Percentiles rank a stretch among this genome's conserved stretches.
phyloP scores from a whole-genome alignment of 64 coral and sea anemone species.

The Montipora capricornis region DNA sequence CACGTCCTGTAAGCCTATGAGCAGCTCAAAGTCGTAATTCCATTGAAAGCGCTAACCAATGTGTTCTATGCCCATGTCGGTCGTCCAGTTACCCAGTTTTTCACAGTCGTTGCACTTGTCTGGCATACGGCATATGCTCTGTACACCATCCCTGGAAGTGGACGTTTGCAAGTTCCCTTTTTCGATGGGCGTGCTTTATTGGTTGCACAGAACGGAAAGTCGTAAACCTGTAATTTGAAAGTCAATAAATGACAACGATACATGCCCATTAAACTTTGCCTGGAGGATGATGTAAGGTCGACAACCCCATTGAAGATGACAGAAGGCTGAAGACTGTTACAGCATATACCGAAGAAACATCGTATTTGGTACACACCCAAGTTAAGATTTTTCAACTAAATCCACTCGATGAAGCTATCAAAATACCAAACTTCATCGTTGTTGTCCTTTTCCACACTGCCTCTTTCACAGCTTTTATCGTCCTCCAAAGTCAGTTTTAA shows the following conservation, averaged over 20 bases:
- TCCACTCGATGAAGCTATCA: background rate
- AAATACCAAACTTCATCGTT: background rate
- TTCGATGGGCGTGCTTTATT: background rate
- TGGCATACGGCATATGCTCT: background rate
- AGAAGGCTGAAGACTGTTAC: too few species aligned
- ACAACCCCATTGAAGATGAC: too few species aligned
- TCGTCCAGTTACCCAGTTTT: background rate
- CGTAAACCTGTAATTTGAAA: background rate
- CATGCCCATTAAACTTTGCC: too few species aligned
- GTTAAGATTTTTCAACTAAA: too few species aligned
- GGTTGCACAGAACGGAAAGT: background rate
- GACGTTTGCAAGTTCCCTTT: background rate
- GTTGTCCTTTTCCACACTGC: background rate
- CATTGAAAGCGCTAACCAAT: background rate
- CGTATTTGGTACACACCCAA: too few species aligned
- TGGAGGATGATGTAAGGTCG: too few species aligned
- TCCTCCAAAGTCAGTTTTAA: background rate
- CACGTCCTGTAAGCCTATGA: too few species aligned
- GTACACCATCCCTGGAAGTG: background rate
- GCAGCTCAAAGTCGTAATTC: background rate
- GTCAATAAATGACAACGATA: background rate
- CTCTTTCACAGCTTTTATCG: background rate
- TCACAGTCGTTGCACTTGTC: background rate
- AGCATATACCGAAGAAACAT: too few species aligned
- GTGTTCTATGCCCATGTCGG: background rate